These are phyloP conservation scores for Vombatus ursinus DNA, from an alignment of 2,113 vertebrate species.

Conservation along the genomic window DNA sequence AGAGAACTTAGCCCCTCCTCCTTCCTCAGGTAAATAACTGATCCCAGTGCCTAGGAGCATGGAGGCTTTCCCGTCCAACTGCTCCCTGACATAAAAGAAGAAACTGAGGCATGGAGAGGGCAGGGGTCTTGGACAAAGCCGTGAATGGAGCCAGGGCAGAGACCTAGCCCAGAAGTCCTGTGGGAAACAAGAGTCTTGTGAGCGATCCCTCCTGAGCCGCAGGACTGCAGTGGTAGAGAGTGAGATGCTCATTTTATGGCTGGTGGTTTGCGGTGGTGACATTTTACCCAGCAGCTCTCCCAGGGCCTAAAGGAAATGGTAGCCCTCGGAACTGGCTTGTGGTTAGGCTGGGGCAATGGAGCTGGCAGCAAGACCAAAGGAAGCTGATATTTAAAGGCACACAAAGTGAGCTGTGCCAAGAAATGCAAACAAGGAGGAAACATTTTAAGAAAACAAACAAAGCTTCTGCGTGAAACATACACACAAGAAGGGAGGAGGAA, in stretches of 20 bases:
- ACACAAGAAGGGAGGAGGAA: slow-evolving; percentile 78
- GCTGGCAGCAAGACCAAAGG: slow-evolving; percentile 74
- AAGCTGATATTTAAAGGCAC: slow-evolving; percentile 78
- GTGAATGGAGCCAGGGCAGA: not conserved
- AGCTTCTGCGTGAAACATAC: slow-evolving; percentile 85
- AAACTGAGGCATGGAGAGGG: not conserved
- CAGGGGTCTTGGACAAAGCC: not conserved
- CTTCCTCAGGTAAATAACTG: not conserved
- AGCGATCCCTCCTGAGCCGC: not conserved
- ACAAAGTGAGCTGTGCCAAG: slow-evolving; percentile 75
- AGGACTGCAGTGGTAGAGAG: not conserved
- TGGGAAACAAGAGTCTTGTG: not conserved
- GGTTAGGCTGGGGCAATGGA: slow-evolving; percentile 65
- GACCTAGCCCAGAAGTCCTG: not conserved
- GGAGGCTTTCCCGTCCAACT: not conserved
- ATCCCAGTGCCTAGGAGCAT: not conserved
- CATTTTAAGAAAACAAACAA: slow-evolving; percentile 86
- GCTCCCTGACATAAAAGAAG: not conserved
- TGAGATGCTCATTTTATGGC: not conserved
- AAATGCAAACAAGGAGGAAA: slow-evolving; percentile 85
- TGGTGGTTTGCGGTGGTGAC: not conserved
- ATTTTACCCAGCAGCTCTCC: slow-evolving; percentile 19
- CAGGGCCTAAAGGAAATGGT: slow-evolving; percentile 48
- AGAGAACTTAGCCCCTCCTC: not conserved
- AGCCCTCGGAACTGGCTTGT: slow-evolving; percentile 60